phyloP scores from a whole-genome alignment of 2,113 vertebrate genomes.

The Siniperca knerii region DNA sequence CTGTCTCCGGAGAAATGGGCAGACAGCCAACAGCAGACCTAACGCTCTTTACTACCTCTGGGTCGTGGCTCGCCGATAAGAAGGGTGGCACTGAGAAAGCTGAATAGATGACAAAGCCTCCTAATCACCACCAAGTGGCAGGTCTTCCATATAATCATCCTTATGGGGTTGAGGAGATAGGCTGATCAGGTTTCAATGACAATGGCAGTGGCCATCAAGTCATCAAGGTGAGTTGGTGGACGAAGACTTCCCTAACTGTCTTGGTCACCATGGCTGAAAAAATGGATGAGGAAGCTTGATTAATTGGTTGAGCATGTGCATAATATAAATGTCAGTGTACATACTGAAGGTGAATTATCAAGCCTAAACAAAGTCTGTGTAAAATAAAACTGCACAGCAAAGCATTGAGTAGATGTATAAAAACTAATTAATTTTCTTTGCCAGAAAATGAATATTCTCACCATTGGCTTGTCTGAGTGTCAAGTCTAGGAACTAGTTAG shows the following conservation, averaged over 20 bases:
- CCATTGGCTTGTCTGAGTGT: neutral
- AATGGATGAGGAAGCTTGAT: neutral
- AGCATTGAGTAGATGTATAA: neutral
- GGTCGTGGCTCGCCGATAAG: slow-evolving; percentile 28
- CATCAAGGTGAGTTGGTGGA: neutral
- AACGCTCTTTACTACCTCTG: slow-evolving; percentile 1
- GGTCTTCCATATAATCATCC: slow-evolving; percentile 8
- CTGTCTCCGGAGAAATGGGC: slow-evolving; percentile 20
- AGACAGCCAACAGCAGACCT: slow-evolving; percentile 29
- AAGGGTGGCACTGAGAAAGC: slow-evolving; percentile 1
- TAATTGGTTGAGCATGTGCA: neutral
- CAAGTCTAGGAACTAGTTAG: neutral
- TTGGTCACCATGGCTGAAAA: neutral
- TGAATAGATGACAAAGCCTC: slow-evolving; percentile 11
- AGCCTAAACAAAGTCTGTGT: neutral
- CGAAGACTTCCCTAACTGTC: neutral
- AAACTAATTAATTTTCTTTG: slow-evolving; percentile 7
- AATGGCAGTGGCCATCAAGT: neutral
- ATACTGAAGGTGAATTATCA: neutral
- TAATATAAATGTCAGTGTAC: neutral
- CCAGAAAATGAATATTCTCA: slow-evolving; percentile 12
- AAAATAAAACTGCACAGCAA: neutral
- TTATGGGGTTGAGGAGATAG: neutral
- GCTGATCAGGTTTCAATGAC: neutral
- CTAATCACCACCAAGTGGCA: slow-evolving; percentile 8